phyloP scores from a whole-genome alignment of 2,797 vertebrate species.

The Helostoma temminkii region DNA sequence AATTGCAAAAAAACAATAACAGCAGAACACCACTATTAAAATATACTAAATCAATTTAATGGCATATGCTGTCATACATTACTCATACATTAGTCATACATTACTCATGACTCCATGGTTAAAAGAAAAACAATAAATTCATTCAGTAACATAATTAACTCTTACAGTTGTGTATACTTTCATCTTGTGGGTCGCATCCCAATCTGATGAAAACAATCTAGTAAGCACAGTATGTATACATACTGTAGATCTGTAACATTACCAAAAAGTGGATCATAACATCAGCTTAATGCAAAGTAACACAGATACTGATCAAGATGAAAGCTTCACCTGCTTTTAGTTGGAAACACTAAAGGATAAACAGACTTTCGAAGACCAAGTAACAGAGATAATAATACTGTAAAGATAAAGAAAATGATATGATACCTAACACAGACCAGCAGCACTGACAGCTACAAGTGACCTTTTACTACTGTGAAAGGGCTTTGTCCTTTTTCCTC shows the following conservation, averaged over 20 bases:
- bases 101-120: slow-evolving; percentile 21
- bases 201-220: no score
- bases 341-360: background rate
- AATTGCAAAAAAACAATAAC: slow-evolving; percentile 13
- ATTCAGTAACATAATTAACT: background rate
- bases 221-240: background rate
- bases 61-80: slow-evolving; percentile 13
- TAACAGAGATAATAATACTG: background rate
- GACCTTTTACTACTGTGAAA: slow-evolving; percentile 42
- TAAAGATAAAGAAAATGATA: slow-evolving; percentile 20
- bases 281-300: background rate
- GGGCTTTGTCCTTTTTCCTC: slow-evolving; percentile 37
- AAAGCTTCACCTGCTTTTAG: background rate
- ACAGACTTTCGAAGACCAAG: background rate
- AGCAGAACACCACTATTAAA: slow-evolving; percentile 16
- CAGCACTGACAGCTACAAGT: slow-evolving; percentile 15
- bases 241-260: no score
- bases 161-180: background rate
- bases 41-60: background rate
- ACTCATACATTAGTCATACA: no score
- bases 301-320: background rate
- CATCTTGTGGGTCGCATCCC: no score
- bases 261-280: background rate
- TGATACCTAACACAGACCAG: slow-evolving; percentile 1
- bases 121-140: slow-evolving; percentile 21